Conservation (phyloP, 2,113 vertebrate genomes). For the Malaclemys terrapin region DNA sequence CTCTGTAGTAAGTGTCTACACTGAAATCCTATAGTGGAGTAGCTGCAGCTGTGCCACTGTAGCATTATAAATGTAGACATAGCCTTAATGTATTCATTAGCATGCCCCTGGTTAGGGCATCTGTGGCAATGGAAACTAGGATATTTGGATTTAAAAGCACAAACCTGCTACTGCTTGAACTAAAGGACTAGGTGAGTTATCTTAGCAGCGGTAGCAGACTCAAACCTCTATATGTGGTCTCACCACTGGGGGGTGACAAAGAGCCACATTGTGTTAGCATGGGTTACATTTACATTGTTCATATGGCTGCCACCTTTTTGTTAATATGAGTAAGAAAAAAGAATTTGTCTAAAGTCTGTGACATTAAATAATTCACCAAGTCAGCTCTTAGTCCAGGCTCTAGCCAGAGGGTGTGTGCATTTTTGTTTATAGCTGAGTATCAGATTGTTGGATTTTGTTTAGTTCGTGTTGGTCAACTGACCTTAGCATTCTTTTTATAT, state of each 20-base stretch:
- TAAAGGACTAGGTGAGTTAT: neutral
- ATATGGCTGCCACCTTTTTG: neutral
- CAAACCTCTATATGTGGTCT: accelerated
- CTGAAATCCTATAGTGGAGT: neutral
- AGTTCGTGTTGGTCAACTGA: neutral
- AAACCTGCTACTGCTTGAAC: neutral
- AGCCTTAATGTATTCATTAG: neutral
- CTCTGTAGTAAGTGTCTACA: too few relatives aligned
- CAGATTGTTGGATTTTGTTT: neutral
- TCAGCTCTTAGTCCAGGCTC: neutral
- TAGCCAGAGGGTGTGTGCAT: neutral
- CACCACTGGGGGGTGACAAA: neutral
- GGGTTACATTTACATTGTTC: neutral
- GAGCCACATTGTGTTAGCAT: neutral
- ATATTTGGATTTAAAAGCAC: neutral
- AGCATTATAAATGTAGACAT: neutral
- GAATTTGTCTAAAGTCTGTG: neutral
- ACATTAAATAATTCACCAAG: conserved; percentile 52
- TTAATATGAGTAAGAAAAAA: neutral
- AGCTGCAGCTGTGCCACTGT: neutral
- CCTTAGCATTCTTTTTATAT: neutral
- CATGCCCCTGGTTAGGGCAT: neutral
- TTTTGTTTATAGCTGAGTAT: neutral
- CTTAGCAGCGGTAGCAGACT: neutral
- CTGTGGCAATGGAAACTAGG: neutral